Evolutionary conservation across 2,888 invertebrate species (phyloP).

Genomic region (Tetragonisca angustula): DNA sequence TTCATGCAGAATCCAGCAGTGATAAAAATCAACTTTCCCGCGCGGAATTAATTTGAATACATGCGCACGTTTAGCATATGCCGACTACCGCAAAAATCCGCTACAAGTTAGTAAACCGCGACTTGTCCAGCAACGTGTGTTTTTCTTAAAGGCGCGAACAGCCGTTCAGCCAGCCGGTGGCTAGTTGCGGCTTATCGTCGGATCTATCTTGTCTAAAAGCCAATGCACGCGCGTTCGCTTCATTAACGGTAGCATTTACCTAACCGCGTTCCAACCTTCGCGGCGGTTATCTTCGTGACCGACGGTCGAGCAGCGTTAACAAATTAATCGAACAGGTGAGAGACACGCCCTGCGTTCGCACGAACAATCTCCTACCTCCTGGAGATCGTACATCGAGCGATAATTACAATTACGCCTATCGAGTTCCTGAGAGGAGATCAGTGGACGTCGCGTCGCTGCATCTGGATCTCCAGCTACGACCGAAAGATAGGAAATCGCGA

Average conservation of each 20-base stretch:
- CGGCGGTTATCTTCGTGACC: conserved; percentile 2
- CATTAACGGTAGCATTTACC: conserved; percentile 19
- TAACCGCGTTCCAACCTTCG: neutral
- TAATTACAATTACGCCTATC: conserved; percentile 31
- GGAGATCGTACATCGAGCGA: neutral
- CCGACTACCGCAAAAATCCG: neutral
- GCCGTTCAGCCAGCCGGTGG: neutral
- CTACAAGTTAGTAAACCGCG: neutral
- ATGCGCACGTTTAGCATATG: neutral
- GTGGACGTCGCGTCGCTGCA: neutral
- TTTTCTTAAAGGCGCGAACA: neutral
- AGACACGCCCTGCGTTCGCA: conserved; percentile 5
- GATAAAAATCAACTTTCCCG: neutral
- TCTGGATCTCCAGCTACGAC: neutral
- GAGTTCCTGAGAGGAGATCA: conserved; percentile 8
- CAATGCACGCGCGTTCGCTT: neutral
- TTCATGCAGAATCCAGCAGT: too few species aligned
- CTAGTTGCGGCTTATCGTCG: neutral
- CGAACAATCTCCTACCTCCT: neutral
- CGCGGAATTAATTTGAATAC: neutral
- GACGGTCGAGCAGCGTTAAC: conserved; percentile 12
- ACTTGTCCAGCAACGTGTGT: too few species aligned
- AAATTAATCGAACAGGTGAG: conserved; percentile 28
- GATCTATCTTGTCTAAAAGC: neutral
- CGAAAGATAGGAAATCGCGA: conserved; percentile 21